These are phyloP conservation scores for Drosophila siamana DNA, from an alignment of 2,888 invertebrate species.

Conservation along the genomic window DNA sequence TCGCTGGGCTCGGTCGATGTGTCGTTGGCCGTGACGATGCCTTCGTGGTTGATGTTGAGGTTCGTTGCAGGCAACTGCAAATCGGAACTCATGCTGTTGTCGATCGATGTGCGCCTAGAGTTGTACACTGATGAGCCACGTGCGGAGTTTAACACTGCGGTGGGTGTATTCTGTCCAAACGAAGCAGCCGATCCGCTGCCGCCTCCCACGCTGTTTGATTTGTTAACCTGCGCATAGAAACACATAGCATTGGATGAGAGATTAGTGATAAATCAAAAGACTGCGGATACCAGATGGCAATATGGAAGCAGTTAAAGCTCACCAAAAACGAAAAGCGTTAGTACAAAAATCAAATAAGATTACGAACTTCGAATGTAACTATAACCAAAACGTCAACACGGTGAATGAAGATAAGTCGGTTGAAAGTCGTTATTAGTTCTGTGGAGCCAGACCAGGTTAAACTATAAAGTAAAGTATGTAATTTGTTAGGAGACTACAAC, in stretches of 20 bases:
- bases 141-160: constrained; percentile 74
- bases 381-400: constrained; percentile 24
- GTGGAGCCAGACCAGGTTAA: constrained; percentile 9
- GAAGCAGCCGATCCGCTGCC: constrained; percentile 59
- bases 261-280: background rate
- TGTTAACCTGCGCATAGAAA: constrained; percentile 55
- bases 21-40: constrained; percentile 30
- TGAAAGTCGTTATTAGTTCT: constrained; percentile 10
- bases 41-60: constrained; percentile 71
- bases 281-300: constrained; percentile 14
- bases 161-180: constrained; percentile 80
- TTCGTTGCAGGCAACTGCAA: constrained; percentile 78
- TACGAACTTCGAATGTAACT: constrained; percentile 41
- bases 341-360: constrained; percentile 48
- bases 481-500: constrained; percentile 29
- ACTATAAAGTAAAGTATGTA: constrained; percentile 4
- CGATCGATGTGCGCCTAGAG: constrained; percentile 84
- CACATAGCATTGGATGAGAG: constrained; percentile 7
- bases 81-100: constrained; percentile 82
- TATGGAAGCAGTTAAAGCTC: constrained; percentile 40
- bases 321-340: constrained; percentile 62
- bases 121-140: constrained; percentile 84
- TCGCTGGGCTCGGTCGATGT: constrained; percentile 56
- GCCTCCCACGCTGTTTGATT: constrained; percentile 53
- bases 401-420: constrained; percentile 8